phyloP scores from a whole-genome alignment of 2,797 vertebrate genomes.

The Chromis chromis region DNA sequence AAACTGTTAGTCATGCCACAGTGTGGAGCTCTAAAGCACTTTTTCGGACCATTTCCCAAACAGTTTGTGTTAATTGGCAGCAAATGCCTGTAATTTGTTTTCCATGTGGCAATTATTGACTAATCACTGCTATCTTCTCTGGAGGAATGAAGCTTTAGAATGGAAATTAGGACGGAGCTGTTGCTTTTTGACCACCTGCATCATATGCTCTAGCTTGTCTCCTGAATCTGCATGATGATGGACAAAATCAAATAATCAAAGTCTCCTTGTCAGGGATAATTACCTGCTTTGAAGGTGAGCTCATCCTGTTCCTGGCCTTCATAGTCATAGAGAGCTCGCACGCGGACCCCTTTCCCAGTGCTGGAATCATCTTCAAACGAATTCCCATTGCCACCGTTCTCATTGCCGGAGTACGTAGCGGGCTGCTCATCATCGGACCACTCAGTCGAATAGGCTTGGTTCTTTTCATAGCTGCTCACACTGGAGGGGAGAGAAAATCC shows the following conservation, averaged over 20 bases:
- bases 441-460: constrained; percentile 92
- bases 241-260: neutral
- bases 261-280: neutral
- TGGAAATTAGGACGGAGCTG: constrained; percentile 19
- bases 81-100: constrained; percentile 70
- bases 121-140: constrained; percentile 63
- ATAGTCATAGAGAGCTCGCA: constrained; percentile 96
- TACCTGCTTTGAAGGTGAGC: constrained; percentile 97
- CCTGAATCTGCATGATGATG: neutral
- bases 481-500: constrained; percentile 70
- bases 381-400: constrained; percentile 89
- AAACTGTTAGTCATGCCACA: constrained; percentile 35
- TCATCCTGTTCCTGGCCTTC: constrained; percentile 98
- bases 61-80: constrained; percentile 56
- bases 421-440: constrained; percentile 97
- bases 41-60: constrained; percentile 34
- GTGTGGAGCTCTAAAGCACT: constrained; percentile 6
- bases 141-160: constrained; percentile 39
- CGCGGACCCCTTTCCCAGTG: constrained; percentile 84
- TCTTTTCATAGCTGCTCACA: constrained; percentile 96
- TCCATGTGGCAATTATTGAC: constrained; percentile 59
- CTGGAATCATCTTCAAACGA: constrained; percentile 92
- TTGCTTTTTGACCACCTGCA: constrained; percentile 39
- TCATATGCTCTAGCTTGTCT: constrained; percentile 15
- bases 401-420: constrained; percentile 87